These are phyloP conservation scores for Gila orcuttii DNA, from an alignment of 2,113 vertebrate genomes.

Conservation along the genomic window DNA sequence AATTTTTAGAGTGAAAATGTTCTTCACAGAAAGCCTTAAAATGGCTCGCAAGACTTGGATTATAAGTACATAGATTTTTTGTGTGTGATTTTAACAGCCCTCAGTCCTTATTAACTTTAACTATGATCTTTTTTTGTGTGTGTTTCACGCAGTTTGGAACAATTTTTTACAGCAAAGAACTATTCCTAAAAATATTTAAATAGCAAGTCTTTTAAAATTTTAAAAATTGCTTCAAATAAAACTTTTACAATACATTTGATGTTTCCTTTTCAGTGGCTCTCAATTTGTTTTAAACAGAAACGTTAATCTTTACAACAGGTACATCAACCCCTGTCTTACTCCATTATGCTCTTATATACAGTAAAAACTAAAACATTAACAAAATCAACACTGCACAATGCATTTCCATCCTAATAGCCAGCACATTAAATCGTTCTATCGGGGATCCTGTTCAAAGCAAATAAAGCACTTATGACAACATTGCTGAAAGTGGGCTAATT, in stretches of 20 bases:
- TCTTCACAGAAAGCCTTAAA: not conserved
- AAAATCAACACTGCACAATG: conserved; percentile 14
- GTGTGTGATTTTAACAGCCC: no score
- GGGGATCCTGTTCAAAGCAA: conserved; percentile 28
- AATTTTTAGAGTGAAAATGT: not conserved
- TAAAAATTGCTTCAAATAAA: not conserved
- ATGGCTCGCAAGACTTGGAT: not conserved
- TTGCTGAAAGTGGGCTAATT: conserved; percentile 35
- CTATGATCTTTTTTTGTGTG: no score
- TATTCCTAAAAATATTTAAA: not conserved
- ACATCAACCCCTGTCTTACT: not conserved
- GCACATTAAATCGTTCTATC: conserved; percentile 16
- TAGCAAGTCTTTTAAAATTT: not conserved
- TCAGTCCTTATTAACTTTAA: no score
- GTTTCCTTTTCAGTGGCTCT: not conserved
- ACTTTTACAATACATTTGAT: not conserved
- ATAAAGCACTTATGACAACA: conserved; percentile 39
- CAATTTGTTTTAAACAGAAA: not conserved
- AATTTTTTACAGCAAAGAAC: no score
- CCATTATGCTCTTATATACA: not conserved
- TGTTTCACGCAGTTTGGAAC: not conserved
- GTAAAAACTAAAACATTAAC: conserved; percentile 1
- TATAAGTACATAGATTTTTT: no score
- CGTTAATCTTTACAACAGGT: not conserved
- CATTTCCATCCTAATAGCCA: conserved; percentile 25